These are phyloP conservation scores for Aphelenchoides fujianensis DNA, from an alignment of 1,140 invertebrate species.

Conservation along the genomic window DNA sequence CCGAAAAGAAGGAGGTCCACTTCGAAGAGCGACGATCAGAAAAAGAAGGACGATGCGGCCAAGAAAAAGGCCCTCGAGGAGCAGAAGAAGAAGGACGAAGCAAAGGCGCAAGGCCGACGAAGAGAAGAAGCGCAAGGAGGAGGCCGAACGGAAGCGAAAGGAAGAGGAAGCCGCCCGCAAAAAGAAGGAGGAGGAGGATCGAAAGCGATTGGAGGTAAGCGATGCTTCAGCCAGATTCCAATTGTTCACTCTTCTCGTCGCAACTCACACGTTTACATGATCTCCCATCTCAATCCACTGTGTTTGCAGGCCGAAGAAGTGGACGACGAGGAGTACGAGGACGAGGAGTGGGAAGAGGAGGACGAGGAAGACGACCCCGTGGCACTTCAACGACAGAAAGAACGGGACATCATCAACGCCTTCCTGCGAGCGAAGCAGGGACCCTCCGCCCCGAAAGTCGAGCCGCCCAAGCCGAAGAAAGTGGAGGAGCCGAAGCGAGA, in stretches of 20 bases:
- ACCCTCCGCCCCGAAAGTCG: too few relatives aligned
- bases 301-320: background rate
- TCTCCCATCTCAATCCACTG: too few relatives aligned
- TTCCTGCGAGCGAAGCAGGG: too few relatives aligned
- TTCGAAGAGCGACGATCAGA: constrained; percentile 1
- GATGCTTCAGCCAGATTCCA: too few relatives aligned
- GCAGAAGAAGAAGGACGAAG: background rate
- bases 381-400: background rate
- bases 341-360: constrained; percentile 8
- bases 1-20: background rate
- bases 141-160: background rate
- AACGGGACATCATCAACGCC: constrained; percentile 1
- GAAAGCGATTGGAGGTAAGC: too few relatives aligned
- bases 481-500: too few relatives aligned
- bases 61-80: background rate
- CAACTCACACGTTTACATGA: too few relatives aligned
- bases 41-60: background rate
- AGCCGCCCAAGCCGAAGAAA: too few relatives aligned
- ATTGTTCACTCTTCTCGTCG: too few relatives aligned
- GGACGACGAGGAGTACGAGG: background rate
- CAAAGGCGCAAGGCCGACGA: background rate
- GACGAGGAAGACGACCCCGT: background rate
- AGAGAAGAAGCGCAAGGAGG: background rate
- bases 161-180: constrained; percentile 10
- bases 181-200: background rate